These are phyloP conservation scores for Drosophila bunnanda DNA, from an alignment of 2,888 invertebrate genomes.

Conservation along the genomic window DNA sequence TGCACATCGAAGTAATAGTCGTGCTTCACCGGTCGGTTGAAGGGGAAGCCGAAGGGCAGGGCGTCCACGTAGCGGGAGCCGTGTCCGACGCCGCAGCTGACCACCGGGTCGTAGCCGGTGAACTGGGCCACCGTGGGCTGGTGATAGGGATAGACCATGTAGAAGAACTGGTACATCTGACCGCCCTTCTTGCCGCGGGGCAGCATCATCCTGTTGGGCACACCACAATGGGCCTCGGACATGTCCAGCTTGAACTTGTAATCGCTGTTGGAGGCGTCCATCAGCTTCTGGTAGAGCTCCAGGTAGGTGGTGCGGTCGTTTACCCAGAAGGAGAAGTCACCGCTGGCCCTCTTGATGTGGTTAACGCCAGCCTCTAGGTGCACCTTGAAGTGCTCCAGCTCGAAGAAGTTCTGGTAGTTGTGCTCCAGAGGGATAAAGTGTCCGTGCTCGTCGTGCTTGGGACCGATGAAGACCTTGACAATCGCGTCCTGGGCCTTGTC, in stretches of 20 bases:
- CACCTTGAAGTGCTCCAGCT: constrained; percentile 88
- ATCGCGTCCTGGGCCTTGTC: constrained; percentile 87
- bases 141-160: constrained; percentile 86
- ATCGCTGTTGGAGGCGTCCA: constrained; percentile 85
- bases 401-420: constrained; percentile 88
- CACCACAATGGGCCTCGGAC: constrained; percentile 86
- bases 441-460: constrained; percentile 87
- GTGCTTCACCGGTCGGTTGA: constrained; percentile 88
- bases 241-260: constrained; percentile 85
- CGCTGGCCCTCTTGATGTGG: constrained; percentile 86
- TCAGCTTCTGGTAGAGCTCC: constrained; percentile 85
- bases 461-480: constrained; percentile 89
- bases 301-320: constrained; percentile 86
- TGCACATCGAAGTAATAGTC: constrained; percentile 87
- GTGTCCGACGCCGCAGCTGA: constrained; percentile 86
- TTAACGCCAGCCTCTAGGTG: constrained; percentile 87
- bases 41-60: constrained; percentile 90
- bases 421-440: constrained; percentile 86
- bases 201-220: constrained; percentile 87
- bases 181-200: constrained; percentile 88
- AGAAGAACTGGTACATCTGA: constrained; percentile 87
- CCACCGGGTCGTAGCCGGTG: constrained; percentile 85
- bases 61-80: constrained; percentile 84
- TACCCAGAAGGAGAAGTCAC: constrained; percentile 88
- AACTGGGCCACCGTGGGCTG: constrained; percentile 85